Evolutionary conservation across 2,113 vertebrate genomes (phyloP).

Genomic region (Saimiri boliviensis): DNA sequence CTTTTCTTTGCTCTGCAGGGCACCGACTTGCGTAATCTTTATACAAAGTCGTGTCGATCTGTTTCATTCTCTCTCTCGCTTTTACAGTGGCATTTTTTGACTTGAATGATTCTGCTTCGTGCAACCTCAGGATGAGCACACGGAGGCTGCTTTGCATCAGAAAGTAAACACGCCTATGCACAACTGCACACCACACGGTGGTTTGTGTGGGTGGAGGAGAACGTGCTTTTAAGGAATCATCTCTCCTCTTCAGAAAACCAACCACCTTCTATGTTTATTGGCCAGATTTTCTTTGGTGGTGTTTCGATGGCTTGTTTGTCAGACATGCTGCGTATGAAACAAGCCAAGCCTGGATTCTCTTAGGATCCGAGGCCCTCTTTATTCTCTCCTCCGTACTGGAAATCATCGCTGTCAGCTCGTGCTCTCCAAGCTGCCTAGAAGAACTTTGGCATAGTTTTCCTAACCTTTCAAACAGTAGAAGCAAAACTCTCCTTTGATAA

Average conservation of each 20-base stretch:
- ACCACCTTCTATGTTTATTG: neutral
- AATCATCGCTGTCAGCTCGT: conserved; percentile 78
- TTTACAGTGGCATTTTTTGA: neutral
- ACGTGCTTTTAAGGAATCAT: neutral
- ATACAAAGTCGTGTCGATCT: accelerated
- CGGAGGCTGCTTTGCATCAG: neutral
- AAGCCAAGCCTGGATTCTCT: conserved; percentile 66
- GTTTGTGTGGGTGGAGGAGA: neutral
- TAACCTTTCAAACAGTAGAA: conserved; percentile 84
- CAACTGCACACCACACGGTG: accelerated
- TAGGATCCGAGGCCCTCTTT: conserved; percentile 68
- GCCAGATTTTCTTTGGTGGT: conserved; percentile 49
- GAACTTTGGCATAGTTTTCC: conserved; percentile 85
- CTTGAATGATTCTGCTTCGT: neutral
- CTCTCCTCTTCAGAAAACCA: conserved; percentile 22
- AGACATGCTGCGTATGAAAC: conserved; percentile 61
- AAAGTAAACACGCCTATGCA: accelerated
- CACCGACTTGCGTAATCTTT: accelerated
- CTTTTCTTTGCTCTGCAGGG: neutral
- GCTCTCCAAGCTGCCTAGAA: conserved; percentile 77
- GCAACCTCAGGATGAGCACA: accelerated
- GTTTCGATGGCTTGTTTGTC: conserved; percentile 59
- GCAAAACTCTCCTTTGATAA: conserved; percentile 83
- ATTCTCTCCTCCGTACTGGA: conserved; percentile 73
- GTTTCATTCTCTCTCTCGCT: accelerated